Conservation (phyloP, 2,888 invertebrate genomes). For the Aspidapion aeneum region DNA sequence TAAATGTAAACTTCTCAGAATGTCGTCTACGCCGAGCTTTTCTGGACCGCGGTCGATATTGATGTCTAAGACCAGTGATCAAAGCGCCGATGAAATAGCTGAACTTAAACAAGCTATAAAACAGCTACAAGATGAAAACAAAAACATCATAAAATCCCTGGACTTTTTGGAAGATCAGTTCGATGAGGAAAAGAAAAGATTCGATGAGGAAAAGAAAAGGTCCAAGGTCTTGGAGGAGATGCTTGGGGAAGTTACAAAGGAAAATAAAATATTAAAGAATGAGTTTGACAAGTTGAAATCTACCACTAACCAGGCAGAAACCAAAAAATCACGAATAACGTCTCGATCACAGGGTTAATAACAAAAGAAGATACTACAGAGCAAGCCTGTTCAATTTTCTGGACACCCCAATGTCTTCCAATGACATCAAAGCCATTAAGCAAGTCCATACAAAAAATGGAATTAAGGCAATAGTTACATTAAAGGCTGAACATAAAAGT, state of each 20-base stretch:
- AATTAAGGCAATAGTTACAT: not conserved
- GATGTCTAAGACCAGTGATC: not conserved
- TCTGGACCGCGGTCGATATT: not conserved
- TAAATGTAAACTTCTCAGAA: not conserved
- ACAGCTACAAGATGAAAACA: not conserved
- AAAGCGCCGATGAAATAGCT: not conserved
- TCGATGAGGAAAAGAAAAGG: not conserved
- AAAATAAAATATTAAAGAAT: not conserved
- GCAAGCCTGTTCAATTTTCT: not conserved
- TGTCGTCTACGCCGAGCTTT: not conserved
- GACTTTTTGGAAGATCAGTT: not conserved
- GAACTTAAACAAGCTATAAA: not conserved
- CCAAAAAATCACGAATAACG: not conserved
- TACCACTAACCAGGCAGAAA: not conserved
- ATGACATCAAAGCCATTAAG: not conserved
- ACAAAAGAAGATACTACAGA: not conserved
- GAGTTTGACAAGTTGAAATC: not conserved
- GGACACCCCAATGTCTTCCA: not conserved
- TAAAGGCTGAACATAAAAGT: not conserved
- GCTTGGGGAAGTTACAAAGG: not conserved
- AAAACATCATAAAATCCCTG: not conserved
- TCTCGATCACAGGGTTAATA: not conserved
- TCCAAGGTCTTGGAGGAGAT: not conserved
- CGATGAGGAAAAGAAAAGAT: constrained; percentile 1
- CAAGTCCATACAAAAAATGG: constrained; percentile 1